Conservation (phyloP, 2,888 invertebrate genomes). For the Harpalus rubripes region DNA sequence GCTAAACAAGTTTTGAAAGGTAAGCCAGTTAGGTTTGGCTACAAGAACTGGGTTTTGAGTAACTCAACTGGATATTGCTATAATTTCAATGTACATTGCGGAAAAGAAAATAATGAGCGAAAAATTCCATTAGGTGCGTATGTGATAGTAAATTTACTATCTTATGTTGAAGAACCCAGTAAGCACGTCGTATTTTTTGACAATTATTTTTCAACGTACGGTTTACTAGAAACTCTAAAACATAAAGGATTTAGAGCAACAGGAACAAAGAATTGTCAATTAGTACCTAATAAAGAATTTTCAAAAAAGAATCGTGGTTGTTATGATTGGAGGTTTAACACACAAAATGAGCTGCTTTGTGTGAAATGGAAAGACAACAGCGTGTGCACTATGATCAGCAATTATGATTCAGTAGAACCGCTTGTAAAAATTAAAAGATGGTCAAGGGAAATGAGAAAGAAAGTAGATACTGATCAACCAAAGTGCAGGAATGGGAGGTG, state of each 20-base stretch:
- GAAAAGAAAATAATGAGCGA: neutral
- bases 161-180: neutral
- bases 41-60: neutral
- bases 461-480: slow-evolving; percentile 9
- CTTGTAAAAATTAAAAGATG: slow-evolving; percentile 1
- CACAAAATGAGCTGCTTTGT: neutral
- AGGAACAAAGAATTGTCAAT: slow-evolving; percentile 11
- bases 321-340: slow-evolving; percentile 11
- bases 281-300: neutral
- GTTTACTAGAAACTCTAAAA: neutral
- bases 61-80: slow-evolving; percentile 15
- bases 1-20: slow-evolving; percentile 69
- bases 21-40: slow-evolving; percentile 14
- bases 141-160: neutral
- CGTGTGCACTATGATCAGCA: slow-evolving; percentile 16
- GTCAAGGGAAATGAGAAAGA: slow-evolving; percentile 3
- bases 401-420: slow-evolving; percentile 7
- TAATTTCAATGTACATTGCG: neutral
- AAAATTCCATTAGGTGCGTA: neutral
- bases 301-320: slow-evolving; percentile 2
- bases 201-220: neutral
- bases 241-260: neutral
- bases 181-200: slow-evolving; percentile 19
- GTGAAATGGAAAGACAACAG: slow-evolving; percentile 19
- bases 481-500: slow-evolving; percentile 6